Conservation (phyloP, 2,888 invertebrate species). For the Scaptomyza parva region DNA sequence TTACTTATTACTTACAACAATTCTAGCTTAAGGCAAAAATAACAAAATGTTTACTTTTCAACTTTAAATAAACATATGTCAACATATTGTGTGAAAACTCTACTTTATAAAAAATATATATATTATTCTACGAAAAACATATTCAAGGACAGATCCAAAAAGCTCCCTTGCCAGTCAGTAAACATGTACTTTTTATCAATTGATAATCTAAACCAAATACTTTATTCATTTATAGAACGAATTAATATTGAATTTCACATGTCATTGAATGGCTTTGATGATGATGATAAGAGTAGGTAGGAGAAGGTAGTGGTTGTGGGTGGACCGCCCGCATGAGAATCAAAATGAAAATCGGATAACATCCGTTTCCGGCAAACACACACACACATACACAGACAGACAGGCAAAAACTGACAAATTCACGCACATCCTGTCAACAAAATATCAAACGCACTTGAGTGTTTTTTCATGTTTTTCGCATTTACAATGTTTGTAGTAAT, state of each 20-base stretch:
- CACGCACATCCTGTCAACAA: slow-evolving; percentile 53
- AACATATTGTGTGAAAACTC: too few relatives aligned
- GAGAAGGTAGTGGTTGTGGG: neutral
- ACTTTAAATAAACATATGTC: neutral
- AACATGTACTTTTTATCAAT: neutral
- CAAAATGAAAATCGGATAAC: slow-evolving; percentile 44
- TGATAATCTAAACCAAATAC: neutral
- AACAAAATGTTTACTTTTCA: neutral
- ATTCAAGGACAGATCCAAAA: neutral
- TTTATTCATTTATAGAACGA: neutral
- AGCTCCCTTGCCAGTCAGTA: neutral
- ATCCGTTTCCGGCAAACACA: slow-evolving; percentile 44
- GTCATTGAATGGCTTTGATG: slow-evolving; percentile 36
- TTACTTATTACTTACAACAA: slow-evolving; percentile 38
- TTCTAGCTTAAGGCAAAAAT: neutral
- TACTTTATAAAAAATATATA: too few relatives aligned
- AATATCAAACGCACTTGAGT: slow-evolving; percentile 56
- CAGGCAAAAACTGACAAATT: slow-evolving; percentile 49
- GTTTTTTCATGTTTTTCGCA: slow-evolving; percentile 64
- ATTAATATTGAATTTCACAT: slow-evolving; percentile 36
- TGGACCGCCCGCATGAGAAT: slow-evolving; percentile 20
- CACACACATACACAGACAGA: too few relatives aligned
- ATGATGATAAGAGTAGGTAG: neutral
- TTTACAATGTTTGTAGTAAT: slow-evolving; percentile 50
- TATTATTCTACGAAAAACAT: neutral